Evolutionary conservation across 2,888 invertebrate genomes (phyloP).

Genomic region (Seira sanloemensis): DNA sequence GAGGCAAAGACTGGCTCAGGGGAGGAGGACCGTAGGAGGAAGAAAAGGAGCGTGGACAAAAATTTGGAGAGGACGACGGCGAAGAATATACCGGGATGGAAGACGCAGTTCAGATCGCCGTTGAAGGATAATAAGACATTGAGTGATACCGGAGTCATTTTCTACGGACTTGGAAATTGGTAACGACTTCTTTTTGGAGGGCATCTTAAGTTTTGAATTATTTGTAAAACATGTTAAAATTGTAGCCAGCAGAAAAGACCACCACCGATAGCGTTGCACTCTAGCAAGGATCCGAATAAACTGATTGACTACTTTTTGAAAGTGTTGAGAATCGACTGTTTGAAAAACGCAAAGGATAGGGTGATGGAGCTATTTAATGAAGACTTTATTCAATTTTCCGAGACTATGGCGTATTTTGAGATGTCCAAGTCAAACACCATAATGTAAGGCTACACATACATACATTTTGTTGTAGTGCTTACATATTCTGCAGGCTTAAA

Average conservation of each 20-base stretch:
- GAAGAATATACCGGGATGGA: slow-evolving; percentile 32
- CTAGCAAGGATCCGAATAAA: background rate
- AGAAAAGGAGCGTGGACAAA: background rate
- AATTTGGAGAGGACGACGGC: background rate
- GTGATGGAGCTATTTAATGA: slow-evolving; percentile 28
- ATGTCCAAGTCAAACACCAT: background rate
- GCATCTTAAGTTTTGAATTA: no score
- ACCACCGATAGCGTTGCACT: background rate
- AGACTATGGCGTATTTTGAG: background rate
- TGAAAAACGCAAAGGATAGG: background rate
- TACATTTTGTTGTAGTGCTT: background rate
- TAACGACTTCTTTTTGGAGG: no score
- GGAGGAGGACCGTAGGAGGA: background rate
- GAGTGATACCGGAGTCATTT: slow-evolving; percentile 8
- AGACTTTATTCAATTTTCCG: slow-evolving; percentile 10
- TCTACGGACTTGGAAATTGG: slow-evolving; percentile 33
- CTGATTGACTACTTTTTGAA: slow-evolving; percentile 36
- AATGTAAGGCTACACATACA: background rate
- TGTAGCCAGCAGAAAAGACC: background rate
- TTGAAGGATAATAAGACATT: slow-evolving; percentile 27
- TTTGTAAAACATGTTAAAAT: no score
- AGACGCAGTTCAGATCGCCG: slow-evolving; percentile 21
- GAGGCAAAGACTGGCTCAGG: background rate
- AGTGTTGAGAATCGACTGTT: slow-evolving; percentile 40
- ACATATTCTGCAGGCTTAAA: background rate